These are phyloP conservation scores for Acipenser transmontanus DNA, from an alignment of 2,797 vertebrate genomes.

Conservation along the genomic window DNA sequence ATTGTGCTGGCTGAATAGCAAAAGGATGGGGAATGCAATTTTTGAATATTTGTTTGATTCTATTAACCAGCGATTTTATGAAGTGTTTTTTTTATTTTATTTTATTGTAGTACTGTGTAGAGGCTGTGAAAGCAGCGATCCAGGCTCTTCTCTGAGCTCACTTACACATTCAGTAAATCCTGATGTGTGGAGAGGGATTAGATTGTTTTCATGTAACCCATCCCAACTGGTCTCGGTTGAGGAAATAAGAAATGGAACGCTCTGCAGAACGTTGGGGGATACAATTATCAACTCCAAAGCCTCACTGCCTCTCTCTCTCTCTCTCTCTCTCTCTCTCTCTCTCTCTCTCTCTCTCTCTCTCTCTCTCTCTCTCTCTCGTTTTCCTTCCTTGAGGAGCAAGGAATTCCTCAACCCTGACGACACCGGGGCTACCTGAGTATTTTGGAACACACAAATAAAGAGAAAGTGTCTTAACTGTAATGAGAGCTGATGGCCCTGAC, in stretches of 20 bases:
- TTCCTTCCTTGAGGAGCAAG: conserved; percentile 35
- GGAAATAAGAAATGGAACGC: conserved; percentile 31
- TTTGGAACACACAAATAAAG: conserved; percentile 24
- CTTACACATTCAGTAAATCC: not conserved
- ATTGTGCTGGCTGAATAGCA: no score
- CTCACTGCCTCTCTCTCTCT: conserved; percentile 20
- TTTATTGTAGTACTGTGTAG: no score
- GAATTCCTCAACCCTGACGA: conserved; percentile 31
- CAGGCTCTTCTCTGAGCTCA: not conserved
- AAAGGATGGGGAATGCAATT: no score
- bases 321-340: no score
- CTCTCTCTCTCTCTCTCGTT: conserved; percentile 16
- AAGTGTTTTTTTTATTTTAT: no score
- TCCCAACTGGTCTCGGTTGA: conserved; percentile 36
- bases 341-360: no score
- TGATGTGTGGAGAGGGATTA: conserved; percentile 12
- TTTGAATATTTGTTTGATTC: no score
- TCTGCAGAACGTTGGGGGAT: conserved; percentile 21
- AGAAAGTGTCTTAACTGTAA: not conserved
- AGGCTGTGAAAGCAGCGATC: no score
- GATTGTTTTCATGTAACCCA: conserved; percentile 36
- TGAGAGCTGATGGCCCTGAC: not conserved
- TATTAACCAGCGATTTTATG: no score
- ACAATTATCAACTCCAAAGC: conserved; percentile 23
- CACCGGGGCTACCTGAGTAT: conserved; percentile 17